A percentile compares a stretch with the other conserved stretches of the same genome.
phyloP scores from a whole-genome alignment of 2,797 vertebrate genomes.

The Gorsachius magnificus region DNA sequence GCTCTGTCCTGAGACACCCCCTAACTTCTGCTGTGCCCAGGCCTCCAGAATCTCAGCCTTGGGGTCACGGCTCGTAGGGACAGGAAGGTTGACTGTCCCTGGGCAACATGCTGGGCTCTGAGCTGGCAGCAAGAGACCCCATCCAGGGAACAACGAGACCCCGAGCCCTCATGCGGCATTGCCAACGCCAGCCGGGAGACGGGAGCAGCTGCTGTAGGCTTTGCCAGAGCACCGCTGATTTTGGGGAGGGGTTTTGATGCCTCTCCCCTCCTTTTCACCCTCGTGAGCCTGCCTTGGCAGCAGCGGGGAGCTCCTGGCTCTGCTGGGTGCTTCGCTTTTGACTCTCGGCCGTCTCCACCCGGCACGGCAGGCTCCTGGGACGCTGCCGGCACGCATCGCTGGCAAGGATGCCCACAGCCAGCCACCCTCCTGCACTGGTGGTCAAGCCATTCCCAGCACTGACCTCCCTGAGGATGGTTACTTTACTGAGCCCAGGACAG shows the following conservation, averaged over 20 bases:
- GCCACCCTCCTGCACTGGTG: not conserved
- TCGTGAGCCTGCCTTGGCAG: not conserved
- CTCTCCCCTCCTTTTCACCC: not conserved
- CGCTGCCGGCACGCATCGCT: not conserved
- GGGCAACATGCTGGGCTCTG: not conserved
- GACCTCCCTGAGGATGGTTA: not conserved
- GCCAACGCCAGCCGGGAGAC: rapidly evolving
- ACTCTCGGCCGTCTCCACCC: not conserved
- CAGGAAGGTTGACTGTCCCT: not conserved
- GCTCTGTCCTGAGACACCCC: not conserved
- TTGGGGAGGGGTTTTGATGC: not conserved
- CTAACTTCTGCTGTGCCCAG: not conserved
- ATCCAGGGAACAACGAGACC: not conserved
- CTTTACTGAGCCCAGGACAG: not conserved
- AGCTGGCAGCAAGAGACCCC: not conserved
- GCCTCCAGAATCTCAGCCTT: not conserved
- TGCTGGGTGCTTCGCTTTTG: not conserved
- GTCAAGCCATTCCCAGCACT: not conserved
- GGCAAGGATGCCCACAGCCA: not conserved
- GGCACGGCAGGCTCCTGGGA: not conserved
- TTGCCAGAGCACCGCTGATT: not conserved
- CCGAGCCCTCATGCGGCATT: not conserved
- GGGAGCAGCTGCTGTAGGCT: not conserved
- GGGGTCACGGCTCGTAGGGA: not conserved
- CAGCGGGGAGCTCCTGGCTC: not conserved